Conservation (phyloP, 2,888 invertebrate genomes). For the Sphaerophoria rueppellii region DNA sequence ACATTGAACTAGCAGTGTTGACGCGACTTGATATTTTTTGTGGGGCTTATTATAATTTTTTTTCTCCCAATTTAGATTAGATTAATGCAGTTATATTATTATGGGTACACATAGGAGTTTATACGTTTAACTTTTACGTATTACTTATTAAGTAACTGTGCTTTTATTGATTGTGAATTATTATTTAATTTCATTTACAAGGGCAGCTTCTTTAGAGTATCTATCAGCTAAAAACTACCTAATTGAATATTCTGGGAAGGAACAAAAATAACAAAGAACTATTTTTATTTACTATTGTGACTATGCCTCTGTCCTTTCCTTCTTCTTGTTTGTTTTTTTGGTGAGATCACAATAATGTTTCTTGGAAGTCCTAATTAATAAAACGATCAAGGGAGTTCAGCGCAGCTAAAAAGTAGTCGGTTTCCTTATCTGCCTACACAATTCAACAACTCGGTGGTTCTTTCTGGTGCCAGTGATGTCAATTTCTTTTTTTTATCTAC, state of each 20-base stretch:
- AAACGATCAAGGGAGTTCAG: slow-evolving; percentile 53
- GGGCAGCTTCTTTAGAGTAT: not conserved
- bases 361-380: slow-evolving; percentile 64
- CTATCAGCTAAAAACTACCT: not conserved
- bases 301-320: not conserved
- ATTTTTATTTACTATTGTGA: not conserved
- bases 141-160: not conserved
- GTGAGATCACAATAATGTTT: slow-evolving; percentile 34
- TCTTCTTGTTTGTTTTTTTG: no score
- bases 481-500: not conserved
- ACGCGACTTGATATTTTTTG: slow-evolving; percentile 24
- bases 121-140: not conserved
- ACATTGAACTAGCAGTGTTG: slow-evolving; percentile 59
- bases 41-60: not conserved
- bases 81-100: slow-evolving; percentile 32
- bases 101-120: no score
- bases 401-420: not conserved
- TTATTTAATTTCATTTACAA: not conserved
- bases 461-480: not conserved
- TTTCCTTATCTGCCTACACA: slow-evolving; percentile 53
- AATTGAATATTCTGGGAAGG: not conserved
- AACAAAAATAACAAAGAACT: not conserved
- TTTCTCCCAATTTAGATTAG: slow-evolving; percentile 18
- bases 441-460: not conserved
- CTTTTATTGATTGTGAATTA: not conserved